A percentile compares a stretch with the other conserved stretches of the same genome.
These are phyloP conservation scores for Sylvilagus floridanus DNA, from an alignment of 2,797 vertebrate species.

Conservation along the genomic window DNA sequence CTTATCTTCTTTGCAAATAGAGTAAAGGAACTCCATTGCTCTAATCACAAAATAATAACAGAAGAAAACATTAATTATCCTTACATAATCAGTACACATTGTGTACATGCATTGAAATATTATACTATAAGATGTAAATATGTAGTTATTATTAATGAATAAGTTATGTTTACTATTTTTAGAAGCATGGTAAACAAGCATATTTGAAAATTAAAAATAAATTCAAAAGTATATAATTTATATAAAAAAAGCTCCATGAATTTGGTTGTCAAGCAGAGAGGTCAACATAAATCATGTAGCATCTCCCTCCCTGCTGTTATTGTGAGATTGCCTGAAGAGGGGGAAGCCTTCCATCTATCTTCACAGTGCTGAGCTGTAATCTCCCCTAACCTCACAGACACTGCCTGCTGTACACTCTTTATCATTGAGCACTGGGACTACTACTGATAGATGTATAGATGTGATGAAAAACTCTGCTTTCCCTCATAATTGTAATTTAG, in stretches of 20 bases:
- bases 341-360: background rate
- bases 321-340: background rate
- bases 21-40: too few species aligned
- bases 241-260: background rate
- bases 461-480: background rate
- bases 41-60: too few species aligned
- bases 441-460: background rate
- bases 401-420: background rate
- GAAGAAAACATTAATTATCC: too few species aligned
- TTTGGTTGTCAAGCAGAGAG: background rate
- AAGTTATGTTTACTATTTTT: too few species aligned
- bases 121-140: too few species aligned
- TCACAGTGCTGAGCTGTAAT: background rate
- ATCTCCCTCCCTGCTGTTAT: background rate
- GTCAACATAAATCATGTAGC: background rate
- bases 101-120: too few species aligned
- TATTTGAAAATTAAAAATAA: too few species aligned
- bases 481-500: background rate
- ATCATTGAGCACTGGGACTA: background rate
- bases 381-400: background rate
- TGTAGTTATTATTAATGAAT: too few species aligned
- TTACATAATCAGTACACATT: too few species aligned
- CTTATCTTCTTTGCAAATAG: too few species aligned
- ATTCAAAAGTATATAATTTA: background rate
- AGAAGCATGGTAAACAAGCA: too few species aligned